Evolutionary conservation across 2,113 vertebrate genomes (phyloP), one percentile per base, ranked within the genome.

Genomic region (Caracal caracal): DNA sequence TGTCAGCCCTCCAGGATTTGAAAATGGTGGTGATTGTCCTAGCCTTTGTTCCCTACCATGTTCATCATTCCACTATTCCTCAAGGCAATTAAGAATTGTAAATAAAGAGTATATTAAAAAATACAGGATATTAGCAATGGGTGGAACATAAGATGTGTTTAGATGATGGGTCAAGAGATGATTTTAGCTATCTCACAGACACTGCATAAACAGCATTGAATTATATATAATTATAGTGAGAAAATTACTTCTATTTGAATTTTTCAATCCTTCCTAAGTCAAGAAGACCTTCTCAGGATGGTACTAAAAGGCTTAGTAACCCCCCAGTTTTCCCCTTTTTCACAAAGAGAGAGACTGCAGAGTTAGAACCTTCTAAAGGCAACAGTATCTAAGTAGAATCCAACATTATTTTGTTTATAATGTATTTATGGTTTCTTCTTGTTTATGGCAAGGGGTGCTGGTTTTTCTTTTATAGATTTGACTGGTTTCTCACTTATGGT

Each of bases 171-270:
- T 95, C 19, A 16, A 4, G 35, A 88, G 63, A 65, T 83, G 43
- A 78, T 83, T 61, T 88, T 15, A 59, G 26, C 43, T 65, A 13
- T 53, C 28, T 56, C 76, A 86, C 59, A 82, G 49, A 75, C 26
- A 49, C 30, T 24, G 20, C 16, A 63, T 84, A 49, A 88, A 53
- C 26, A 79, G 30, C 53, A 63, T 35, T 68, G n/a, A 88, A 83
- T 80, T 94, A 85, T 16, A 59, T 40, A 43, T 92, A 88, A 92
- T 73, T 43, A 59, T 7, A 71, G 47, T 47, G 35, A 56, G 37
- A 84, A 84, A 53, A 83, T 79, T 59, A 71, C 94, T 92, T 79
- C 47, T 33, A 30, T 49, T 73, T 47, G 28, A 87, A 90, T 87
- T 37, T 75, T 90, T 92, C 59, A 76, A 66, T 59, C 40, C 37